Conservation (phyloP, 2,113 vertebrate genomes). For the Tetraodon nigroviridis region DNA sequence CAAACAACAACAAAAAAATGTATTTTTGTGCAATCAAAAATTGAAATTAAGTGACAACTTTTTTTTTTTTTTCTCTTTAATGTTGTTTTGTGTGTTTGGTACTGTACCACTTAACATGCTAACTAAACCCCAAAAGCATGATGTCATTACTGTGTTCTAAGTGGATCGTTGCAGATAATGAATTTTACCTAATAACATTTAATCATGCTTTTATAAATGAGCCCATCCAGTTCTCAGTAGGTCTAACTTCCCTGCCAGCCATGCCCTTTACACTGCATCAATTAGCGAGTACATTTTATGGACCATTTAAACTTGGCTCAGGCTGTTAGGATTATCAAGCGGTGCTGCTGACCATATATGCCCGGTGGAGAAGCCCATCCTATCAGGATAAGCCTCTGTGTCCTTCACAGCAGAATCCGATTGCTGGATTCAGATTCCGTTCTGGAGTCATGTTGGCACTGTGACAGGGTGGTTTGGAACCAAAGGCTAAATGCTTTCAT, state of each 20-base stretch:
- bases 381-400: constrained; percentile 42
- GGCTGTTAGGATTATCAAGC: constrained; percentile 53
- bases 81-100: too few relatives aligned
- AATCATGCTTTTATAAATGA: constrained; percentile 28
- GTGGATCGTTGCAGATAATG: neutral
- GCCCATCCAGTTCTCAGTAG: constrained; percentile 24
- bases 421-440: constrained; percentile 25
- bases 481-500: constrained; percentile 36
- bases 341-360: constrained; percentile 43
- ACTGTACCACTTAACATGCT: too few relatives aligned
- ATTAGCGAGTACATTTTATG: constrained; percentile 68
- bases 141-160: too few relatives aligned
- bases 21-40: neutral
- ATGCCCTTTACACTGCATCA: constrained; percentile 65
- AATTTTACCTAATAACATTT: constrained; percentile 3
- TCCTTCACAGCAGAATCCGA: constrained; percentile 37
- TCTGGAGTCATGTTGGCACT: constrained; percentile 51
- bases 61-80: too few relatives aligned
- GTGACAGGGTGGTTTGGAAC: constrained; percentile 40
- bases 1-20: too few relatives aligned
- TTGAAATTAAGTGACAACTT: too few relatives aligned
- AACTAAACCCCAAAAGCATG: too few relatives aligned
- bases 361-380: constrained; percentile 33
- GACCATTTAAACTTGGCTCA: constrained; percentile 67
- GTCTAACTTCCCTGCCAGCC: constrained; percentile 37